phyloP scores from a whole-genome alignment of 2,888 invertebrate species.

The Pseudococcus viburni region DNA sequence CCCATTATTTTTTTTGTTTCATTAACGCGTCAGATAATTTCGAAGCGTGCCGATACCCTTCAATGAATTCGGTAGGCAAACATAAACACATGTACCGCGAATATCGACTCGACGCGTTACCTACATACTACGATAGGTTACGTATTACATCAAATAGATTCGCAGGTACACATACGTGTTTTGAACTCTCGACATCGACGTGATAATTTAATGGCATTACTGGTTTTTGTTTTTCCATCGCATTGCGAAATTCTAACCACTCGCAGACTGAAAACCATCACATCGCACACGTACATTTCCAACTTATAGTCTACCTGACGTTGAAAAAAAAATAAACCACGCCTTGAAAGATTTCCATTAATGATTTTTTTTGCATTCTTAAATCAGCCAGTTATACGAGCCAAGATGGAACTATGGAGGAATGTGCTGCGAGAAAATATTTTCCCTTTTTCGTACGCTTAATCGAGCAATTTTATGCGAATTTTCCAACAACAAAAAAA shows the following conservation, averaged over 20 bases:
- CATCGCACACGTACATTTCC: not conserved
- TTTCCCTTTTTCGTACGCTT: not conserved
- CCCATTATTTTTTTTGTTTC: conserved; percentile 1
- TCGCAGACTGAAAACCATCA: not conserved
- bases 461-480: conserved; percentile 1
- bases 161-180: not conserved
- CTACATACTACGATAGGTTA: not conserved
- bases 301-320: not conserved
- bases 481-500: not conserved
- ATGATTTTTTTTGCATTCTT: not conserved
- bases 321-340: not conserved
- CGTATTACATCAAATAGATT: not conserved
- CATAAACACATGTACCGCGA: conserved; percentile 14
- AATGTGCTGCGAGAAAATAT: not conserved
- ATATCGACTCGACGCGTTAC: not conserved
- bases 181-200: not conserved
- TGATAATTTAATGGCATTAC: not conserved
- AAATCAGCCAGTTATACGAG: not conserved
- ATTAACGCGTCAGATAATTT: conserved; percentile 14
- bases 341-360: conserved; percentile 7
- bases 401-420: not conserved
- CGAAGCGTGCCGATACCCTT: conserved; percentile 5
- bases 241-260: not conserved
- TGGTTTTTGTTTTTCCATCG: not conserved
- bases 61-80: conserved; percentile 14